A percentile compares a stretch with the other conserved stretches of the same genome.
Conservation (phyloP, 2,113 vertebrate species). For the Heptranchias perlo region DNA sequence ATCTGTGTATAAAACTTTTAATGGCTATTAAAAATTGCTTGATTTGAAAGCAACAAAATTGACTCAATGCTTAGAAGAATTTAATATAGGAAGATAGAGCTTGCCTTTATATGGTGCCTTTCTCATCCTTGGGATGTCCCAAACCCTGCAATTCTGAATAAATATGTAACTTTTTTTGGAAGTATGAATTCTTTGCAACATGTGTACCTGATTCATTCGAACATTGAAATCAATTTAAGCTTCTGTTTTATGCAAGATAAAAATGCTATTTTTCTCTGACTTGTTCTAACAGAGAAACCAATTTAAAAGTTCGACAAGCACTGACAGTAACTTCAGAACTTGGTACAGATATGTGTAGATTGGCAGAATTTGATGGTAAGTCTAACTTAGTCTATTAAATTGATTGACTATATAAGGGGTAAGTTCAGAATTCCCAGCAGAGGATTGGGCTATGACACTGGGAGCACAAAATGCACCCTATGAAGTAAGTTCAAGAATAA, state of each 20-base stretch:
- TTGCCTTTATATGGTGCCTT: neutral
- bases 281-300: slow-evolving; percentile 57
- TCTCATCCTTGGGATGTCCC: neutral
- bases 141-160: neutral
- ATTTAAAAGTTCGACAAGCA: slow-evolving; percentile 66
- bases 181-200: neutral
- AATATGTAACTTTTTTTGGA: neutral
- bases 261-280: neutral
- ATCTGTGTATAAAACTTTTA: neutral
- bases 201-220: neutral
- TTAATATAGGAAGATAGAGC: neutral
- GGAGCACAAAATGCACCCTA: neutral
- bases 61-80: neutral
- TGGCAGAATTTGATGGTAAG: slow-evolving; percentile 68
- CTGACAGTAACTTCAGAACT: slow-evolving; percentile 63
- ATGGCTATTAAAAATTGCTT: neutral
- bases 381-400: slow-evolving; percentile 36
- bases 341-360: slow-evolving; percentile 55
- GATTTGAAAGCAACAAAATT: neutral
- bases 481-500: neutral
- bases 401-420: neutral
- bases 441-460: neutral
- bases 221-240: neutral
- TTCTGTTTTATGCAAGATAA: neutral
- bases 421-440: neutral